Percentiles rank a stretch among this genome's conserved stretches.
phyloP scores from a whole-genome alignment of 1,140 invertebrate genomes.

The Saxidomus purpurata region DNA sequence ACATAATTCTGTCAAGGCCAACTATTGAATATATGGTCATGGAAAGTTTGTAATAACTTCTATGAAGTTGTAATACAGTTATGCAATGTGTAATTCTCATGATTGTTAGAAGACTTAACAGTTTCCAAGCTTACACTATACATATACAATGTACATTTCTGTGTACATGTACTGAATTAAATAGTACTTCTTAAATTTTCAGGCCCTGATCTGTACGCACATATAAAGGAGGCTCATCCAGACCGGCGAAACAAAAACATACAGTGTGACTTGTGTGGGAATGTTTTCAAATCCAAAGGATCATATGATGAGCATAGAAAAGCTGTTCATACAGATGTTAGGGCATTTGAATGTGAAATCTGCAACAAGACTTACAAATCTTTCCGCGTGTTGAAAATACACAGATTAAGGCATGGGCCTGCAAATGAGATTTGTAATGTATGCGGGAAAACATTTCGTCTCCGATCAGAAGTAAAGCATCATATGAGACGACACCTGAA shows the following conservation, averaged over 20 bases:
- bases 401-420: constrained; percentile 46
- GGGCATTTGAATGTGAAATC: constrained; percentile 58
- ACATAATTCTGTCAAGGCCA: too few species aligned
- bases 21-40: too few species aligned
- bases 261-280: constrained; percentile 61
- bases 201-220: constrained; percentile 56
- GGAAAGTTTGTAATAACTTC: too few species aligned
- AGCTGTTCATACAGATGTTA: constrained; percentile 47
- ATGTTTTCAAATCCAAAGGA: constrained; percentile 61
- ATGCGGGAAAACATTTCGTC: constrained; percentile 57
- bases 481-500: constrained; percentile 61
- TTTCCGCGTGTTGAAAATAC: constrained; percentile 63
- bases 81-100: too few species aligned
- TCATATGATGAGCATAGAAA: constrained; percentile 62
- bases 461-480: constrained; percentile 57
- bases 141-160: too few species aligned
- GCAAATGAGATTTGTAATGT: constrained; percentile 59
- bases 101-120: too few species aligned
- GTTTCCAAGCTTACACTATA: too few species aligned
- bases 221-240: constrained; percentile 61
- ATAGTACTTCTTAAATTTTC: not conserved
- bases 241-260: constrained; percentile 45
- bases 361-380: constrained; percentile 62
- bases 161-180: too few species aligned
- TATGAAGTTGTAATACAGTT: too few species aligned